These are phyloP conservation scores for Nesidiocoris tenuis DNA, from an alignment of 2,888 invertebrate genomes.

Conservation along the genomic window DNA sequence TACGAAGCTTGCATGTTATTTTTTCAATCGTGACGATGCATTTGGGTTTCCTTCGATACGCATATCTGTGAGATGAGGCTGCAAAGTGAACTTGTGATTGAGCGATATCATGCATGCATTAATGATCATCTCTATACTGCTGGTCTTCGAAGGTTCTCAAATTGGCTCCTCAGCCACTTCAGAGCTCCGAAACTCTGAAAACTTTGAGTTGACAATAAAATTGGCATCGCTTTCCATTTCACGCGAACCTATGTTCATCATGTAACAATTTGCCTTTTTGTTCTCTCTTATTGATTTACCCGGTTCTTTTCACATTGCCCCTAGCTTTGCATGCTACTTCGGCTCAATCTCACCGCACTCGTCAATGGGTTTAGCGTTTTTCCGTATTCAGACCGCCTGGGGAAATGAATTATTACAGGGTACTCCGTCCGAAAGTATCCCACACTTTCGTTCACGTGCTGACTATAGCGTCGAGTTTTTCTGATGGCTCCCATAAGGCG, in stretches of 20 bases:
- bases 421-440: constrained; percentile 25
- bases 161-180: too few relatives aligned
- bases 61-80: too few relatives aligned
- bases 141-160: too few relatives aligned
- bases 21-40: too few relatives aligned
- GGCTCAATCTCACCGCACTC: background rate
- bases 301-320: background rate
- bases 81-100: too few relatives aligned
- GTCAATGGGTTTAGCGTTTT: background rate
- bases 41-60: too few relatives aligned
- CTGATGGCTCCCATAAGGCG: background rate
- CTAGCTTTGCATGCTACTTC: background rate
- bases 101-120: too few relatives aligned
- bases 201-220: background rate
- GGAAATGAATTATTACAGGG: constrained; percentile 23
- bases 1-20: too few relatives aligned
- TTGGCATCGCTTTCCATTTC: background rate
- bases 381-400: constrained; percentile 7
- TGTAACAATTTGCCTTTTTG: too few relatives aligned
- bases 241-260: background rate
- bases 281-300: background rate
- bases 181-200: too few relatives aligned
- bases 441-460: constrained; percentile 33
- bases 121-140: too few relatives aligned
- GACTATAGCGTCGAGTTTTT: too few relatives aligned